Base-by-base conservation (phyloP, 2,797 vertebrate species). In the Eptatretus atami region DNA sequence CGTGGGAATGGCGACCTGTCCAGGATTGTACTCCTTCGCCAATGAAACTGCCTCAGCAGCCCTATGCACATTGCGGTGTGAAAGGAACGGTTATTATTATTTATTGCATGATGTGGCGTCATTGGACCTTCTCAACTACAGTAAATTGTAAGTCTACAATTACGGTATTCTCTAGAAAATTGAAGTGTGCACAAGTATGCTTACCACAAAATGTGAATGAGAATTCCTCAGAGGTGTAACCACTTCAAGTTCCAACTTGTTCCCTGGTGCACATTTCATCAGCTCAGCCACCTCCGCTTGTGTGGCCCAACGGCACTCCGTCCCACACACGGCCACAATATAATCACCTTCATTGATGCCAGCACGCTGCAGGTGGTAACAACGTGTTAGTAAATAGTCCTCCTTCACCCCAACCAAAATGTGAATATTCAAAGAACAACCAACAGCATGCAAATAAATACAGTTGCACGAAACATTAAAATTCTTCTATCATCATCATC, bases 201-300 rank as follows among this genome's bases (percentile, higher is more conserved):
- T 44, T 44, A 44, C 31, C 31, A 44, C 31, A 44, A 44, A 44
- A 44, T 44, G 31, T 44, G 31, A 44, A 44, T 44, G 31, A 44
- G 31, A 44, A 44, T 44, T 44, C 57, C 57, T 61, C 11, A 9
- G 9, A n/a, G 57, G 57, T n/a, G 57, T 61, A n/a, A 61, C 57
- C n/a, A 61, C 57, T 24, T 61, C 57, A n/a, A 61, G n/a, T 12
- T 61, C 57, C 57, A 61, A 10, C 57, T 3, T 24, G 24, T 9
- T 24, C 10, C n/a, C 25, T 12, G n/a, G n/a, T n/a, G 57, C 57
- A n/a, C 25, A 24, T n/a, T n/a, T 61, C 57, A 61, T 61, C 10
- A 61, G 57, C n/a, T 61, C 57, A 12, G 57, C 57, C n/a, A 61
- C 57, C n/a, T 10, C 57, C 57, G 57, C 57, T 61, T 61, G 57